phyloP scores from a whole-genome alignment of 64 coral and sea anemone genomes.

The Pachyseris speciosa region DNA sequence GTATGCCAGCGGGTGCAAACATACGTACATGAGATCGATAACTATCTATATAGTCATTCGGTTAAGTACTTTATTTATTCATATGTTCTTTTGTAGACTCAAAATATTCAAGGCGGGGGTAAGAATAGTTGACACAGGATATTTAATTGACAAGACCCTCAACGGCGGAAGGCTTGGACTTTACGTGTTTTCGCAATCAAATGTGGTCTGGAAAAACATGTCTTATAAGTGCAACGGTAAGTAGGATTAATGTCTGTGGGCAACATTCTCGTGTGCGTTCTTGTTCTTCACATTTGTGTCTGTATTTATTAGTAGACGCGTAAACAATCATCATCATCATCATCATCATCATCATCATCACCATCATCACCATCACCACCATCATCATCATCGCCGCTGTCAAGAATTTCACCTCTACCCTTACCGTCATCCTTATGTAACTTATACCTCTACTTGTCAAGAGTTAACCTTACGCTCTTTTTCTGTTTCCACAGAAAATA shows the following conservation, averaged over 20 bases:
- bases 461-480: neutral
- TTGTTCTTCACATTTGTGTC: no score
- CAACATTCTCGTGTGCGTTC: no score
- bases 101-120: neutral
- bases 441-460: no score
- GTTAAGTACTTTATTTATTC: neutral
- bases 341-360: neutral
- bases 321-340: neutral
- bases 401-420: no score
- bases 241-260: neutral
- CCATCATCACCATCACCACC: neutral
- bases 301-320: no score
- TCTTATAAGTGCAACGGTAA: conserved; percentile 59
- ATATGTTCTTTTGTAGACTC: neutral
- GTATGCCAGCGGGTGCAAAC: no score
- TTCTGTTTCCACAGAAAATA: neutral
- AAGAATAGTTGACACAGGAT: conserved; percentile 57
- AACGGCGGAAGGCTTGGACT: conserved; percentile 76
- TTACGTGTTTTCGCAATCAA: conserved; percentile 74
- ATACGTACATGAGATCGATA: no score
- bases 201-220: conserved; percentile 64
- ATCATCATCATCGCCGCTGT: neutral
- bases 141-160: conserved; percentile 55
- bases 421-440: no score
- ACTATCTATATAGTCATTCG: no score